phyloP scores from a whole-genome alignment of 2,888 invertebrate genomes.

The Plutella xylostella region DNA sequence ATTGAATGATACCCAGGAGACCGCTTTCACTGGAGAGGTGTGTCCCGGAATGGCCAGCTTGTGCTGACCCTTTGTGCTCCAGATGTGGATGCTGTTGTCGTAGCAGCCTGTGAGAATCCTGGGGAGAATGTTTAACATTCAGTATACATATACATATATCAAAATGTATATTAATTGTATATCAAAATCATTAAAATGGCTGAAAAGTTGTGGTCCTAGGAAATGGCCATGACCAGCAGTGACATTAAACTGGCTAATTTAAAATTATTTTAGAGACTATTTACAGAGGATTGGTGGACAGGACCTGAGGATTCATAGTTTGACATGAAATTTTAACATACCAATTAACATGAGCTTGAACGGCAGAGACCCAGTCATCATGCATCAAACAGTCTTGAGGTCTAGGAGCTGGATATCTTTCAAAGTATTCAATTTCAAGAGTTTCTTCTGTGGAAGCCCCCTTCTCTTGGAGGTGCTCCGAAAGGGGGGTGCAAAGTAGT shows the following conservation, averaged over 20 bases:
- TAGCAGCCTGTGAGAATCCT: constrained; percentile 95
- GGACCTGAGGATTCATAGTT: too few species aligned
- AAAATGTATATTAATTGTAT: too few species aligned
- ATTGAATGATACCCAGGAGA: constrained; percentile 83
- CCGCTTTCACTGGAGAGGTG: constrained; percentile 87
- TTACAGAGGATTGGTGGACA: too few species aligned
- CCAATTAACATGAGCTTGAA: constrained; percentile 79
- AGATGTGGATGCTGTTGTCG: constrained; percentile 91
- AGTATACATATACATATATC: too few species aligned
- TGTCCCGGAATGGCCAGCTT: constrained; percentile 88
- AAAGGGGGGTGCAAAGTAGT: constrained; percentile 77
- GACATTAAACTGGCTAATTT: too few species aligned
- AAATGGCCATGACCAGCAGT: too few species aligned
- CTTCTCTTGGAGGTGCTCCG: constrained; percentile 81
- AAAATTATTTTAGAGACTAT: too few species aligned
- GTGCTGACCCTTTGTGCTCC: constrained; percentile 88
- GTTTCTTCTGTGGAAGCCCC: constrained; percentile 85
- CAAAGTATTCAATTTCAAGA: constrained; percentile 91
- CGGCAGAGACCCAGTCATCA: constrained; percentile 97
- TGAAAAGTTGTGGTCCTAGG: too few species aligned
- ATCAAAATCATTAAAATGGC: too few species aligned
- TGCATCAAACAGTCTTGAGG: constrained; percentile 94
- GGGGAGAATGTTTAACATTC: too few species aligned
- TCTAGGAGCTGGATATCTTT: constrained; percentile 90
- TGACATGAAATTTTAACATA: constrained; percentile 27